Evolutionary conservation across 2,888 invertebrate genomes (phyloP).

Genomic region (Euclidia mi): DNA sequence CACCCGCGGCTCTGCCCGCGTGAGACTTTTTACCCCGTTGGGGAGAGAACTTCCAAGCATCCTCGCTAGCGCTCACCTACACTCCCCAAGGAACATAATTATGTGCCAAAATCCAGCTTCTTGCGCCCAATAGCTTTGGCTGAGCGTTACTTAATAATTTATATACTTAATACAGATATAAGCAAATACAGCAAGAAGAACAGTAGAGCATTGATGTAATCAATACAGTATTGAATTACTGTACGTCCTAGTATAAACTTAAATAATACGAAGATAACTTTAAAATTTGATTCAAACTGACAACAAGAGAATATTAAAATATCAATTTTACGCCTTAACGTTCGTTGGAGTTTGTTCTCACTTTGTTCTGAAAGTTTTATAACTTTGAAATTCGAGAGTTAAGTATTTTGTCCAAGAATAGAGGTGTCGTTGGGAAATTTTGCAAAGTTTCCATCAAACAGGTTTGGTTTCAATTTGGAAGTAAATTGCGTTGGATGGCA

Average conservation of each 20-base stretch:
- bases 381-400: conserved; percentile 57
- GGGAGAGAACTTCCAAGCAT: no score
- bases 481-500: conserved; percentile 2
- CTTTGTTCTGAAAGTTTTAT: conserved; percentile 58
- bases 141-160: no score
- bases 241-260: conserved; percentile 51
- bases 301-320: conserved; percentile 70
- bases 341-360: conserved; percentile 57
- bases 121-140: no score
- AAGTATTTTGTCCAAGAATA: conserved; percentile 51
- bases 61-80: no score
- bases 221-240: conserved; percentile 29
- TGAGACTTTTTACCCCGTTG: no score
- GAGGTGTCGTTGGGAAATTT: conserved; percentile 48
- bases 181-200: no score
- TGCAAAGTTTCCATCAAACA: conserved; percentile 18
- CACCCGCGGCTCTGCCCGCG: no score
- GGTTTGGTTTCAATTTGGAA: conserved; percentile 17
- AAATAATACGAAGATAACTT: conserved; percentile 61
- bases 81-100: no score
- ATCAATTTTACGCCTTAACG: conserved; percentile 67
- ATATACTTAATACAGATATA: no score
- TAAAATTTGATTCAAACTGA: conserved; percentile 66
- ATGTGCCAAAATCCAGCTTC: no score
- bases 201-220: no score